Conservation (phyloP, 2,113 vertebrate species). For the Asarcornis scutulata region DNA sequence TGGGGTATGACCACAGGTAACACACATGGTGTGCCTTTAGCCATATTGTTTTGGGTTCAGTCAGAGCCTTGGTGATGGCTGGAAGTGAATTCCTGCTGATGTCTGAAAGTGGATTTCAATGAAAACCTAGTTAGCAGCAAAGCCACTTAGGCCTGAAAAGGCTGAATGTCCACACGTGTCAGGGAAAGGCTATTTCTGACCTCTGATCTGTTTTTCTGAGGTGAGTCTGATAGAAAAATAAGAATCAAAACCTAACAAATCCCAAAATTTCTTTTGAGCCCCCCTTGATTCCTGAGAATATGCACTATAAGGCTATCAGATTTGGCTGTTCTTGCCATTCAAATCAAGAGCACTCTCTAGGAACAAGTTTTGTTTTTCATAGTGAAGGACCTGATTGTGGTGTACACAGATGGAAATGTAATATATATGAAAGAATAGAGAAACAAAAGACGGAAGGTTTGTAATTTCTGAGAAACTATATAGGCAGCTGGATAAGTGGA, state of each 20-base stretch:
- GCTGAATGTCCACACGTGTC: background rate
- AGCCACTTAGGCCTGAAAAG: background rate
- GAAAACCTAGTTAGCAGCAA: background rate
- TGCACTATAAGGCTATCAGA: background rate
- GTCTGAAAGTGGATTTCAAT: background rate
- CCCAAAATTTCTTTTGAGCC: background rate
- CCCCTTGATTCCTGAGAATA: background rate
- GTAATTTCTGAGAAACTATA: background rate
- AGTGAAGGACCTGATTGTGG: background rate
- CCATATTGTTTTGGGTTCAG: background rate
- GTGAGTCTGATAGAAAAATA: background rate
- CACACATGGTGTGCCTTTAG: background rate
- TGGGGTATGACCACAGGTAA: background rate
- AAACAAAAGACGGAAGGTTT: background rate
- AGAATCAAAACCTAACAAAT: background rate
- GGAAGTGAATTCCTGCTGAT: background rate
- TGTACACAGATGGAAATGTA: background rate
- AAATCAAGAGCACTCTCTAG: background rate
- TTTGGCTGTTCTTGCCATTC: background rate
- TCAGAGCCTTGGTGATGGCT: background rate
- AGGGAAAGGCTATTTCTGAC: background rate
- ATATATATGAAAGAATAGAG: background rate
- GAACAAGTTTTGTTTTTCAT: background rate
- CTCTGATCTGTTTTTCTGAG: background rate
- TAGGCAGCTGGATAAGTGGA: slow-evolving; percentile 5